Base-by-base conservation (phyloP, 2,888 invertebrate genomes). In the Drosophila mulleri region DNA sequence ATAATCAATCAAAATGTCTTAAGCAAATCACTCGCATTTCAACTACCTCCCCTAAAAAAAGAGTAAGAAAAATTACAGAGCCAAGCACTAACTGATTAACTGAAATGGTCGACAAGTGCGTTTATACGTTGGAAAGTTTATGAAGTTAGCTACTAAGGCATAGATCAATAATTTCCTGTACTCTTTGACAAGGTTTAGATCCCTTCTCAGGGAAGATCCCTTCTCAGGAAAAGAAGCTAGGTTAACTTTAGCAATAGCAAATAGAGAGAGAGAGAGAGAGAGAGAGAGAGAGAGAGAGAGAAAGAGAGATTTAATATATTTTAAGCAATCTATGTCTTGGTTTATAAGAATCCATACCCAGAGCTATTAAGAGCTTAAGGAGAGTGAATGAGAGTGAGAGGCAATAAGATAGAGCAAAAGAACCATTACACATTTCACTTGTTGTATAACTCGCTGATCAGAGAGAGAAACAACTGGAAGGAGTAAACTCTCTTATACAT, bases 1-100 rank as follows among this genome's bases (percentile, higher is more conserved):
- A 90, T 88, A 90, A 87, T 87, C 90, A 87, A 87, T 87, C 90
- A 87, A 87, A 90, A 86, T 86, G 87, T 89, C 87, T 88, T 75
- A 78, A 87, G 88, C 87, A 87, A 87, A 87, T 87, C 87, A 90
- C 87, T 88, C 83, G 83, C 74, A 75, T 70, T 82, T 78, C 89
- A 89, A 89, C 83, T 86, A 81, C 41, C 41, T 6, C 87, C 87
- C 76, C 0, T 77, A 53, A 52, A 54, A 39, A 47, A 65, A 44
- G 26, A 53, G 37, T 42, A 62, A 48, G 64, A 72, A 79, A 77
- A 80, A 72, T 72, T 80, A 70, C 75, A 54, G 41, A 72, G 70
- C 57, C 50, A 54, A 62, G 63, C 50, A 73, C 75, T 67, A 79
- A 77, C 62, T 57, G 64, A 63, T 56, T 64, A 60, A 74, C 64